Conservation (phyloP, 2,888 invertebrate genomes). For the Octonoba sinensis region DNA sequence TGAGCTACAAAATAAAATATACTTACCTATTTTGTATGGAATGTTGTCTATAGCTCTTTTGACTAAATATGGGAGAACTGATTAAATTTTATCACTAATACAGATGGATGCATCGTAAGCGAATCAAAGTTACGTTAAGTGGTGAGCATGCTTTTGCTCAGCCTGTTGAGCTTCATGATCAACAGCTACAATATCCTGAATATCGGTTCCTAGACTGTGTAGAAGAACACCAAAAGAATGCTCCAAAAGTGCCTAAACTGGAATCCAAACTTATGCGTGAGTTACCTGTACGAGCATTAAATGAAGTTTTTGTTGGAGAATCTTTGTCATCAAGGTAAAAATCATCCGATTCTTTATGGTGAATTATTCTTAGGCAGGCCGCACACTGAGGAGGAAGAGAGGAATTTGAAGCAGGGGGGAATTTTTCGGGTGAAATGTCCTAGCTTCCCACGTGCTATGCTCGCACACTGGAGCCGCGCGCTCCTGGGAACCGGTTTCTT, state of each 20-base stretch:
- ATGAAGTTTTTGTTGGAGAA: conserved; percentile 98
- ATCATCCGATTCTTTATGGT: background rate
- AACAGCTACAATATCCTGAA: conserved; percentile 75
- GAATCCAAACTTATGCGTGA: conserved; percentile 73
- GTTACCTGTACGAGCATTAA: conserved; percentile 92
- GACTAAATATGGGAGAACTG: too few relatives aligned
- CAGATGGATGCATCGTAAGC: conserved; percentile 87
- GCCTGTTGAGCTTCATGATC: conserved; percentile 82
- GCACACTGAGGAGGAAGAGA: too few relatives aligned
- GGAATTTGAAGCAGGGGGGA: too few relatives aligned
- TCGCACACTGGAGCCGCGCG: too few relatives aligned
- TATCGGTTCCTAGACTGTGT: conserved; percentile 72
- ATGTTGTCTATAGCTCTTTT: too few relatives aligned
- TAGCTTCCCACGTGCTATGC: too few relatives aligned
- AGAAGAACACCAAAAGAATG: conserved; percentile 67
- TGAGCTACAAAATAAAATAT: too few relatives aligned
- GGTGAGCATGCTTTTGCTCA: conserved; percentile 78
- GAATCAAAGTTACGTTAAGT: conserved; percentile 88
- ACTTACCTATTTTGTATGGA: too few relatives aligned
- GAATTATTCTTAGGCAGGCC: too few relatives aligned
- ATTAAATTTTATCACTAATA: too few relatives aligned
- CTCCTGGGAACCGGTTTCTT: too few relatives aligned
- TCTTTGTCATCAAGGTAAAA: conserved; percentile 83
- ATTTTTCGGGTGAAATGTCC: too few relatives aligned
- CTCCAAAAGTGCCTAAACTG: conserved; percentile 61